A percentile compares a stretch with the other conserved stretches of the same genome.
phyloP scores from a whole-genome alignment of 2,797 vertebrate species.

The Mycteria americana region DNA sequence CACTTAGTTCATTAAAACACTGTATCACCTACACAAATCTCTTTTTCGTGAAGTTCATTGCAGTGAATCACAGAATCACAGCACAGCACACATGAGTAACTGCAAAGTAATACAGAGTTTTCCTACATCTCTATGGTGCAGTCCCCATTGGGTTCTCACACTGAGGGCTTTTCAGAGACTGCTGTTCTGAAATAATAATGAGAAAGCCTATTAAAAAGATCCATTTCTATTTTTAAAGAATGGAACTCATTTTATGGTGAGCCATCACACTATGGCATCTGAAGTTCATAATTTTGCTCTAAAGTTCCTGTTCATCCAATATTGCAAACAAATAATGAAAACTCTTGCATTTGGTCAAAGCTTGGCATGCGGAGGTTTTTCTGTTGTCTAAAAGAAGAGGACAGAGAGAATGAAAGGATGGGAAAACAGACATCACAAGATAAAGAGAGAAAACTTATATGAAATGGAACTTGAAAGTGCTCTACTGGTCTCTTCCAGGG shows the following conservation, averaged over 20 bases:
- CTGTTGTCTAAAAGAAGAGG: not conserved
- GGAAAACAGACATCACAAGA: not conserved
- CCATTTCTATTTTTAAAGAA: conserved; percentile 31
- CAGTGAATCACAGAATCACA: conserved; percentile 53
- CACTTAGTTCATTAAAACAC: conserved; percentile 52
- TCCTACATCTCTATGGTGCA: not conserved
- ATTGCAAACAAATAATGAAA: not conserved
- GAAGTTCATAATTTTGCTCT: not conserved
- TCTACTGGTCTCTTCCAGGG: not conserved
- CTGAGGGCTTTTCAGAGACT: not conserved
- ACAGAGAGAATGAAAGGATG: not conserved
- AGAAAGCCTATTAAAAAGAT: conserved; percentile 30
- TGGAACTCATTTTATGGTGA: not conserved
- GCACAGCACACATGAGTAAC: conserved; percentile 40
- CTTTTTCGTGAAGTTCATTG: conserved; percentile 22
- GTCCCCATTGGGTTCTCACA: not conserved
- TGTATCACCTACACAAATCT: conserved; percentile 50
- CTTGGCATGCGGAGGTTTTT: not conserved
- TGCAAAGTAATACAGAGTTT: not conserved
- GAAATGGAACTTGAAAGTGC: not conserved
- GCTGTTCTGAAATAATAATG: conserved; percentile 56
- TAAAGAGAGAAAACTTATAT: not conserved
- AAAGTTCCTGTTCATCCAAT: not conserved
- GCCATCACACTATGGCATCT: not conserved
- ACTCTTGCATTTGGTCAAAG: not conserved